Base-by-base conservation (phyloP, 2,113 vertebrate species). In the Mobula birostris region DNA sequence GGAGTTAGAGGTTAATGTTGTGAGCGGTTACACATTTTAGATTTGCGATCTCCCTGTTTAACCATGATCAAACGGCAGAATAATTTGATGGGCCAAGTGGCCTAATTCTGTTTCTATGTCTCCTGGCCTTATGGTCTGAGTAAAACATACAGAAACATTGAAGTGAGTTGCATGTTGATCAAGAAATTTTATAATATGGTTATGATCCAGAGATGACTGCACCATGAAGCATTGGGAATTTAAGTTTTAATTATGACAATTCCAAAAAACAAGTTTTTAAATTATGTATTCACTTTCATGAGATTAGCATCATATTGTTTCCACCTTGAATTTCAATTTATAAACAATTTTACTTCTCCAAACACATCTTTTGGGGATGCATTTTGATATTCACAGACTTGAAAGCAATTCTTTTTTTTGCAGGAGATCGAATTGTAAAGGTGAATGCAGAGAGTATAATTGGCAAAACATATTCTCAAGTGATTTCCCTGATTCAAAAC, bases 401-500 rank as follows among this genome's bases (percentile, higher is more conserved):
- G 15, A 93, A 93, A 74, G 11, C 32, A 48, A 0, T 29, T 56
- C 48, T 27, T 70, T 21, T 24, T 94, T 95, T 94, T 94, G 40
- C 96, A 99, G 98, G 98, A 94, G 99, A 99, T 95, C 97, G 98
- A 0, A 96, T 99, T 95, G 98, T 99, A 95, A 99, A 98, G 95
- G 98, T 99, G 95, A 99, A 99, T 0, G 98, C 98, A 6, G 99
- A 99, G 95, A 99, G 98, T 48, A 97, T 99, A 95, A 95, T 99
- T 0, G 99, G 99, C 17, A 99, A 99, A 96, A 99, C 98, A 29
- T 99, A 99, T 95, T 99, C 98, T 0, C 98, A 99, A 96, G 98
- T 99, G 96, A 99, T 99, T 32, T 97, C 98, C 1, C 97, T 99
- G 95, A 99, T 99, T 96, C 99, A 99, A 96, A 98, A 99, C 97